Evolutionary conservation across 2,888 invertebrate species (phyloP).

Genomic region (Teleiodes luculella): DNA sequence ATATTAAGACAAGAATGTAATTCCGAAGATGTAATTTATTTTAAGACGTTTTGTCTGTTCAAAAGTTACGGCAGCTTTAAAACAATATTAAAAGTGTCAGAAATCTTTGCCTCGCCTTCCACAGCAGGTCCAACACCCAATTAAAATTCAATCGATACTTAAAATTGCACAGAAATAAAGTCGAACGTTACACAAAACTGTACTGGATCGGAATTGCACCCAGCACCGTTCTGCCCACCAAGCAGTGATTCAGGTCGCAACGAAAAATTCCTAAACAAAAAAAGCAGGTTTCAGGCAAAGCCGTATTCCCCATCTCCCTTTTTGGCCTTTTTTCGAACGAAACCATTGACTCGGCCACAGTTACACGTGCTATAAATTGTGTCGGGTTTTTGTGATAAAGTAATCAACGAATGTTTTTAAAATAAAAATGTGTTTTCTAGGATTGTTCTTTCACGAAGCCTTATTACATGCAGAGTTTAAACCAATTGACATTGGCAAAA

Average conservation of each 20-base stretch:
- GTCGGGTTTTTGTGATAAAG: no score
- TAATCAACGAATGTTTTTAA: no score
- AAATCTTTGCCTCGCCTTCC: not conserved
- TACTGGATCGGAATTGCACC: conserved; percentile 34
- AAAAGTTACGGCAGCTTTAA: no score
- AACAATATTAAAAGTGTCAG: no score
- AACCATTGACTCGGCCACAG: conserved; percentile 34
- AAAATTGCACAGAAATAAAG: conserved; percentile 13
- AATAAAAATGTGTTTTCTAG: no score
- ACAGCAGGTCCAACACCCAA: not conserved
- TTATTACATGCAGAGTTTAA: no score
- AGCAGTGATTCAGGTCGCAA: conserved; percentile 43
- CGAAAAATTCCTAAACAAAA: conserved; percentile 30
- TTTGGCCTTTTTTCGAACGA: conserved; percentile 32
- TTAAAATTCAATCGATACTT: not conserved
- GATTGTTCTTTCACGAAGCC: no score
- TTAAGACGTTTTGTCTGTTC: no score
- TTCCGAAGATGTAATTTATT: no score
- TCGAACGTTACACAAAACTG: conserved; percentile 26
- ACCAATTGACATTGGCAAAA: no score
- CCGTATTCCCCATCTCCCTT: conserved; percentile 35
- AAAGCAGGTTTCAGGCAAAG: conserved; percentile 47
- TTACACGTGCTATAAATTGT: conserved; percentile 8
- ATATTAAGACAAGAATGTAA: no score
- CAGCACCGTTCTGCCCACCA: conserved; percentile 31